A percentile compares a stretch with the other conserved stretches of the same genome.
Evolutionary conservation across 2,113 vertebrate species (phyloP).

Genomic region (Lynx canadensis): DNA sequence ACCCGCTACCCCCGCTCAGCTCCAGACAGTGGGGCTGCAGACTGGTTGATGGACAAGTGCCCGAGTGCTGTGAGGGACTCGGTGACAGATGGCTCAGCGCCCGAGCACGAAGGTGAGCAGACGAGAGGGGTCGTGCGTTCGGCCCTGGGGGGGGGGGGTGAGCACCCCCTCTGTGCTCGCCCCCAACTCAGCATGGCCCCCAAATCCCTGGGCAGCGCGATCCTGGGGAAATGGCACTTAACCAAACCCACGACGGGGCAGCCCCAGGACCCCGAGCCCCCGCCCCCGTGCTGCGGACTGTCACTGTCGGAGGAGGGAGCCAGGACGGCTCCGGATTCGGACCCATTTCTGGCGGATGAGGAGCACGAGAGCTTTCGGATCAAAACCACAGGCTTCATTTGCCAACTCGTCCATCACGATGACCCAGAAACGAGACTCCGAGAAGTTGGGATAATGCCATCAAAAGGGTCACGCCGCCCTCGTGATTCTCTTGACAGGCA

Average conservation of each 20-base stretch:
- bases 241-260: rapidly evolving
- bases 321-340: rapidly evolving
- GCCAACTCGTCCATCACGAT: neutral
- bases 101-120: rapidly evolving
- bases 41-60: neutral
- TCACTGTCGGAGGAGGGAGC: no score
- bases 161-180: neutral
- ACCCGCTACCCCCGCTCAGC: rapidly evolving
- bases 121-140: neutral
- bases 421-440: neutral
- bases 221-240: rapidly evolving
- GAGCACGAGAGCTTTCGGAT: rapidly evolving
- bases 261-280: neutral
- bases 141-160: neutral
- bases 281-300: rapidly evolving
- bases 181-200: neutral
- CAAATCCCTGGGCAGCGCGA: neutral
- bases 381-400: rapidly evolving
- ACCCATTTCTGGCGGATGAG: rapidly evolving
- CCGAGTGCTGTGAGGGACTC: rapidly evolving
- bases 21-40: no score
- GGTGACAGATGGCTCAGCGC: rapidly evolving
- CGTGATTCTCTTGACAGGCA: neutral
- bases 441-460: neutral
- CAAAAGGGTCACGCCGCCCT: neutral